Evolutionary conservation across 2,113 vertebrate genomes (phyloP).

Genomic region (Paraplagusia blochii): DNA sequence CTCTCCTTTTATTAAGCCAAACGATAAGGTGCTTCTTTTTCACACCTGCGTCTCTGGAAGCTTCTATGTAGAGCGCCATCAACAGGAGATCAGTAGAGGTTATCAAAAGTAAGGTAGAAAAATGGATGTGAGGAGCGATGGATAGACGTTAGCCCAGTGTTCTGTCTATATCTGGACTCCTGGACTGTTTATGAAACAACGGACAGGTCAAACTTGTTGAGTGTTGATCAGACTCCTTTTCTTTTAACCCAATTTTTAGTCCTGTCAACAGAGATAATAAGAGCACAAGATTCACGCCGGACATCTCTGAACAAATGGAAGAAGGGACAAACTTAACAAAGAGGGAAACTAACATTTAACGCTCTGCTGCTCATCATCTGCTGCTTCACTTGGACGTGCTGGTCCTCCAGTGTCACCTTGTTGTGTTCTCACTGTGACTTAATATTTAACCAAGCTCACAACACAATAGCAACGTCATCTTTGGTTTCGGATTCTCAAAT

Average conservation of each 20-base stretch:
- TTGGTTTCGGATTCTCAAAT: too few relatives aligned
- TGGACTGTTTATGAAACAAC: constrained; percentile 16
- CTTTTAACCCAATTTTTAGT: background rate
- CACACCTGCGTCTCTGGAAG: constrained; percentile 29
- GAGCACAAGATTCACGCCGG: constrained; percentile 52
- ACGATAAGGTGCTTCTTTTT: constrained; percentile 75
- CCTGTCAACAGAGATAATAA: background rate
- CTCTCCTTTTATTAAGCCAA: constrained; percentile 68
- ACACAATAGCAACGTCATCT: too few relatives aligned
- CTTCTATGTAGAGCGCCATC: constrained; percentile 36
- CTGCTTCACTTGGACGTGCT: constrained; percentile 1
- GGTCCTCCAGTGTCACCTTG: constrained; percentile 22
- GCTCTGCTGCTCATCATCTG: constrained; percentile 1
- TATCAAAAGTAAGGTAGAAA: background rate
- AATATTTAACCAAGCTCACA: constrained; percentile 29
- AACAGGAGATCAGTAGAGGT: constrained; percentile 12
- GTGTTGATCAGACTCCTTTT: constrained; percentile 37
- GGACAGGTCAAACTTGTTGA: constrained; percentile 7
- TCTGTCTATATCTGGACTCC: background rate
- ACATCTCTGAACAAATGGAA: constrained; percentile 49
- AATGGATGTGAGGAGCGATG: background rate
- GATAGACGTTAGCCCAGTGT: background rate
- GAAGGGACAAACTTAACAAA: constrained; percentile 31
- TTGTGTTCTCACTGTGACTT: constrained; percentile 63
- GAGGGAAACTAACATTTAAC: constrained; percentile 11